phyloP scores from a whole-genome alignment of 2,113 vertebrate genomes.

The Reinhardtius hippoglossoides region DNA sequence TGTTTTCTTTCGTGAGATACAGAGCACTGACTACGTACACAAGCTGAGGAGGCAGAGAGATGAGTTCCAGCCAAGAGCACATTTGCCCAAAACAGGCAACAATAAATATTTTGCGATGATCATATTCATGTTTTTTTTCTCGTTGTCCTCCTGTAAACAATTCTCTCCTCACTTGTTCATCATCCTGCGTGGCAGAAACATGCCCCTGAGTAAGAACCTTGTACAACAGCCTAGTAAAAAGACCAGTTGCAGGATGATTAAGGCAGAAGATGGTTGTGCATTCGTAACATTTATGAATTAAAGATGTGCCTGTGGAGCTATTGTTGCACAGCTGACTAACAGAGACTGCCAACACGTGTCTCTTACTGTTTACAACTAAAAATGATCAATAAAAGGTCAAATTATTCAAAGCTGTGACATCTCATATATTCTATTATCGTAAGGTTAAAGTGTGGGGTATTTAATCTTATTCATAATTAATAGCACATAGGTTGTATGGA shows the following conservation, averaged over 20 bases:
- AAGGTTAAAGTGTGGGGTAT: no score
- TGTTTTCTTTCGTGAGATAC: conserved; percentile 73
- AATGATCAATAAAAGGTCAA: neutral
- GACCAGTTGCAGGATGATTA: conserved; percentile 51
- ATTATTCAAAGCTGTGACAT: neutral
- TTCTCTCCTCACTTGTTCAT: conserved; percentile 58
- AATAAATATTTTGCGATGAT: conserved; percentile 72
- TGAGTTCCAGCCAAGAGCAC: conserved; percentile 70
- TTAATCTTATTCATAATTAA: neutral
- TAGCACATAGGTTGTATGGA: neutral
- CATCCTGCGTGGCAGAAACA: conserved; percentile 31
- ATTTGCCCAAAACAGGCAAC: conserved; percentile 68
- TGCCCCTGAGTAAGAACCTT: conserved; percentile 56
- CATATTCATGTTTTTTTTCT: conserved; percentile 45
- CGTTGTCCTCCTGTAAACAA: conserved; percentile 71
- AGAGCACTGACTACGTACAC: conserved; percentile 41
- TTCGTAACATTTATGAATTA: conserved; percentile 65
- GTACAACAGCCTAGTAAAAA: conserved; percentile 40
- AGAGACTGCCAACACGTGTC: conserved; percentile 60
- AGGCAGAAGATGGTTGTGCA: conserved; percentile 36
- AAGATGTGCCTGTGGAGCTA: conserved; percentile 46
- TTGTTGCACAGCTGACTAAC: conserved; percentile 51
- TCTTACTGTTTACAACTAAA: conserved; percentile 10
- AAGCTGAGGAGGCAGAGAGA: conserved; percentile 55
- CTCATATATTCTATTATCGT: neutral